A percentile compares a stretch with the other conserved stretches of the same genome.
Evolutionary conservation across 2,888 invertebrate genomes (phyloP).

Genomic region (Chloroclystis v-ata): DNA sequence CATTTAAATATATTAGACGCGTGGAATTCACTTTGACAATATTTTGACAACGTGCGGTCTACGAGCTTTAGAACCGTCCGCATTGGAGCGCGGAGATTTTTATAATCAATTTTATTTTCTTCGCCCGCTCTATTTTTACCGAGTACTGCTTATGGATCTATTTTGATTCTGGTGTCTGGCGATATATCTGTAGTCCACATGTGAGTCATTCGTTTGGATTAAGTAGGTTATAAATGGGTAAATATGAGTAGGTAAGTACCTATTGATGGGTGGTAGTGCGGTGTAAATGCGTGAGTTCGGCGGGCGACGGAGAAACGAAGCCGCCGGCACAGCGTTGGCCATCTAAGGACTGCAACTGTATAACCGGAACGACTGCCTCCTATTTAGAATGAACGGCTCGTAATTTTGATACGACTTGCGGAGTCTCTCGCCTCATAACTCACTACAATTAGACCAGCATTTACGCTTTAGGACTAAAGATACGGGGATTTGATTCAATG

Average conservation of each 20-base stretch:
- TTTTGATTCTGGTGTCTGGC: constrained; percentile 41
- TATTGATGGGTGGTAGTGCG: constrained; percentile 17
- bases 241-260: too few relatives aligned
- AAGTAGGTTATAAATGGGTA: constrained; percentile 6
- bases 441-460: constrained; percentile 14
- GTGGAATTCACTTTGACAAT: constrained; percentile 76
- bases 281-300: constrained; percentile 20
- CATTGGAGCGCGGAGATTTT: constrained; percentile 40
- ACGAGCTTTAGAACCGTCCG: constrained; percentile 57
- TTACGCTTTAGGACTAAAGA: constrained; percentile 12
- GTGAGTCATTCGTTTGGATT: constrained; percentile 16
- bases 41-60: constrained; percentile 74
- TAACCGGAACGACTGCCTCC: constrained; percentile 64
- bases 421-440: constrained; percentile 35
- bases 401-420: constrained; percentile 55
- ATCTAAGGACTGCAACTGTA: constrained; percentile 72
- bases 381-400: constrained; percentile 60
- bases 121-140: constrained; percentile 42
- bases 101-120: constrained; percentile 55
- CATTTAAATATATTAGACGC: constrained; percentile 75
- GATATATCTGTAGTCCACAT: constrained; percentile 13
- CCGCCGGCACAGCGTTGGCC: constrained; percentile 58
- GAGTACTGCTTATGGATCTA: constrained; percentile 50
- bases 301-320: constrained; percentile 52
- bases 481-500: constrained; percentile 6